Evolutionary conservation across 2,888 invertebrate species (phyloP), one percentile per base, ranked within the genome.

Genomic region (Onthophagus sagittarius): DNA sequence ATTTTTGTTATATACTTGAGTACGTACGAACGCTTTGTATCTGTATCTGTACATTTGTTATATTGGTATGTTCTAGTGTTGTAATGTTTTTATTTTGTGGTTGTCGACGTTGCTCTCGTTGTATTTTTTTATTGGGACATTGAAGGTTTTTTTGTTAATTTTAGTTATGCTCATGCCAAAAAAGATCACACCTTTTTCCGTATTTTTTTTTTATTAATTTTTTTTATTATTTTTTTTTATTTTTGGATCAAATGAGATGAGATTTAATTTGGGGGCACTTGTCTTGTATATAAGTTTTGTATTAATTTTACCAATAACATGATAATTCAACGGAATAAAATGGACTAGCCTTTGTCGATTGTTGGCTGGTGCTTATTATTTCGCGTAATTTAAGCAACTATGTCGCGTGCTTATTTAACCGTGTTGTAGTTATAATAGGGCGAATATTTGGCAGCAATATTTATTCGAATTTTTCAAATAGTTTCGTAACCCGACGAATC

Each of bases 1-100:
- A 15, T 71, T 32, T 67, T 15, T 72, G 65, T 73, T 71, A 69
- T 70, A 65, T 72, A 64, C 63, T 67, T 67, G 65, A 23, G 69
- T 67, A 23, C 62, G 33, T 62, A n/a, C 69, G 3, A 63, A 53
- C 39, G 39, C 39, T 53, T 53, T 53, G 39, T 53, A 53, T 70
- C 69, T 53, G 39, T 53, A 53, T 70, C 69, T 75, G 75, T 75
- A 75, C 72, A 75, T 75, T 75, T 75, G 75, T 75, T 75, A 75
- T 63, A n/a, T n/a, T n/a, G n/a, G n/a, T n/a, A 72, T 62, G 67
- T 67, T 23, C n/a, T 23, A 15, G 31, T 67, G 23, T 75, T 65
- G 15, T 23, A 62, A 69, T n/a, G 67, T 32, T 67, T 15, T 64
- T 64, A 23, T 67, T 23, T 31, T 67, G 67, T n/a, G 23, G 67